Base-by-base conservation (phyloP, 1,140 invertebrate species). In the Pseudomyrmex gracilis region DNA sequence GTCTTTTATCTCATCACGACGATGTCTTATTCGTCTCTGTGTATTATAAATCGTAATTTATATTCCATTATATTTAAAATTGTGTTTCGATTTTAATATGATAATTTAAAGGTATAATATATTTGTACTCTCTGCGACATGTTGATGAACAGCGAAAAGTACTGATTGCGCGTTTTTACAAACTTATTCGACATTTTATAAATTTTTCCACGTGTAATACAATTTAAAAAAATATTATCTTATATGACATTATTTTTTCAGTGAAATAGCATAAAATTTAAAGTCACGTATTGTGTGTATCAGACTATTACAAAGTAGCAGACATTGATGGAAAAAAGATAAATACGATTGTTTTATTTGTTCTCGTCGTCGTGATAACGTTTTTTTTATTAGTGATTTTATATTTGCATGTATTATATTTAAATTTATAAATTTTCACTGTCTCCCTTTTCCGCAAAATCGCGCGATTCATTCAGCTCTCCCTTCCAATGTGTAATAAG, bases 371-470 rank as follows among this genome's bases (percentile, higher is more conserved):
- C 63, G 22, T 15, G 2, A 53, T 64, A 76, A 12, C 55, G n/a
- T n/a, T n/a, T n/a, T 13, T 70, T 78, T 80, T 70, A 71, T 22
- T 22, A 20, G 2, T 58, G 12, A 70, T 47, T 78, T 47, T 70
- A 17, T 71, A 24, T 71, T 24, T n/a, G 8, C 12, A 22, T 51
- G 22, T 60, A 60, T 58, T 58, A 58, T 20, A 58, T 60, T 60
- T 20, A 60, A 47, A 73, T 71, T 71, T 73, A 73, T 55, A 22
- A 68, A 17, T 77, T 63, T 77, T 63, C 3, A 20, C 22, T 55
- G 49, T 13, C 66, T 71, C 66, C 5, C 34, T 34, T 34, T 80
- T 80, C 76, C 49, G 53, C 76, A 47, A 80, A 47, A 80, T 78
- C 20, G 61, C 60, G 53, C 53, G n/a, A 57, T 58, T 43, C 15